phyloP scores from a whole-genome alignment of 2,888 invertebrate genomes.

The Mactromeris polynyma region DNA sequence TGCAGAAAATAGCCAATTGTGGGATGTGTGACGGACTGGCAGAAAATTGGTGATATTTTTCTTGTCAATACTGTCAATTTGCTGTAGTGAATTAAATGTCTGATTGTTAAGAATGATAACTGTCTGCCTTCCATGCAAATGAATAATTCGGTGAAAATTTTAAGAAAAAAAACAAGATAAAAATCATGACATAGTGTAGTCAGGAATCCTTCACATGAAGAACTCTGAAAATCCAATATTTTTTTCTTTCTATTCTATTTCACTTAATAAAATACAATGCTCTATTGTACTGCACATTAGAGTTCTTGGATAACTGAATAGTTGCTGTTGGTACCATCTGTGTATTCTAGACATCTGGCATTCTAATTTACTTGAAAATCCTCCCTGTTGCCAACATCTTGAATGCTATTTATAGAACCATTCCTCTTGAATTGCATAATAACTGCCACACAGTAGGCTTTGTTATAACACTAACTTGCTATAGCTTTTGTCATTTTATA shows the following conservation, averaged over 20 bases:
- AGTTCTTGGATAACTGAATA: neutral
- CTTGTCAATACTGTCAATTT: too few species aligned
- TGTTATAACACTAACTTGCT: neutral
- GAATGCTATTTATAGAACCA: neutral
- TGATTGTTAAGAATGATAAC: too few species aligned
- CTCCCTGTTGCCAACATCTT: neutral
- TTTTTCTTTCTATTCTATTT: neutral
- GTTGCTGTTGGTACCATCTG: neutral
- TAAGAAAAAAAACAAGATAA: too few species aligned
- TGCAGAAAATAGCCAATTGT: too few species aligned
- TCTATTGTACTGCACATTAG: neutral
- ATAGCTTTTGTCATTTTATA: neutral
- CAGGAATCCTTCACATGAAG: too few species aligned
- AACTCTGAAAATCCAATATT: neutral
- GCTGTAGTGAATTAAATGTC: too few species aligned
- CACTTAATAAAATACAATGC: neutral
- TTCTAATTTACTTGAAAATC: neutral
- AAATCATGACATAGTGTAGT: too few species aligned
- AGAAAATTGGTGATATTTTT: too few species aligned
- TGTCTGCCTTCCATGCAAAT: too few species aligned
- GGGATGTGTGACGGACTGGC: too few species aligned
- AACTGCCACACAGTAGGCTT: neutral
- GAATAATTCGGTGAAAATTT: too few species aligned
- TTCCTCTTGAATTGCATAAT: neutral
- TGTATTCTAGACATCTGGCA: neutral